phyloP scores from a whole-genome alignment of 2,888 invertebrate genomes.

The Philopedon plagiatum region DNA sequence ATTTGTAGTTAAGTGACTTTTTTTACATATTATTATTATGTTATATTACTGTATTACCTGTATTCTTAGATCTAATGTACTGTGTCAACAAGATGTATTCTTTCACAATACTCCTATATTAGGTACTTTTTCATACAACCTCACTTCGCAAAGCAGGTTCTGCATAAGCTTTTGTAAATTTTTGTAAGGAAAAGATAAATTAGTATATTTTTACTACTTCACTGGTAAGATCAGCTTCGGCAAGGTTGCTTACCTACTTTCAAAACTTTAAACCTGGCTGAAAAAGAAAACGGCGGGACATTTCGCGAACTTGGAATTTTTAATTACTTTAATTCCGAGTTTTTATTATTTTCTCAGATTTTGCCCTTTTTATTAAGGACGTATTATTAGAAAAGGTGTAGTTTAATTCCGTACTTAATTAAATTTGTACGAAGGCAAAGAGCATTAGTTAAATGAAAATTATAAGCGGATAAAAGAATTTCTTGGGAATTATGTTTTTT shows the following conservation, averaged over 20 bases:
- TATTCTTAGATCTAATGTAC: no score
- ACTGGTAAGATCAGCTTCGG: neutral
- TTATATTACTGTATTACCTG: no score
- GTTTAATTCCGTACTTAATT: constrained; percentile 4
- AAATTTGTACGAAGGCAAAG: neutral
- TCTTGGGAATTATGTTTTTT: no score
- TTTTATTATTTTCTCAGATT: constrained; percentile 40
- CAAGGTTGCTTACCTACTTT: constrained; percentile 9
- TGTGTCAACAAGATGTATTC: no score
- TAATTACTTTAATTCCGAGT: constrained; percentile 42
- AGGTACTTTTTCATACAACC: no score
- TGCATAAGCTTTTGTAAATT: no score
- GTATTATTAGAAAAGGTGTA: constrained; percentile 17
- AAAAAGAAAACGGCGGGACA: constrained; percentile 12
- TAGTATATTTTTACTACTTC: neutral
- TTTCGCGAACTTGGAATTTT: constrained; percentile 28
- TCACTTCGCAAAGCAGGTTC: no score
- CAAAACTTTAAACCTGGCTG: constrained; percentile 14
- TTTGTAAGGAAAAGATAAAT: no score
- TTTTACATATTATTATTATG: no score
- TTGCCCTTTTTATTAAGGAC: constrained; percentile 18
- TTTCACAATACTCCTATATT: no score
- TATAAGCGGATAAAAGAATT: no score
- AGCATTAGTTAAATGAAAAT: neutral
- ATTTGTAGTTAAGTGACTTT: no score